Base-by-base conservation (phyloP, 2,888 invertebrate species). In the Pantelozetes paolii region DNA sequence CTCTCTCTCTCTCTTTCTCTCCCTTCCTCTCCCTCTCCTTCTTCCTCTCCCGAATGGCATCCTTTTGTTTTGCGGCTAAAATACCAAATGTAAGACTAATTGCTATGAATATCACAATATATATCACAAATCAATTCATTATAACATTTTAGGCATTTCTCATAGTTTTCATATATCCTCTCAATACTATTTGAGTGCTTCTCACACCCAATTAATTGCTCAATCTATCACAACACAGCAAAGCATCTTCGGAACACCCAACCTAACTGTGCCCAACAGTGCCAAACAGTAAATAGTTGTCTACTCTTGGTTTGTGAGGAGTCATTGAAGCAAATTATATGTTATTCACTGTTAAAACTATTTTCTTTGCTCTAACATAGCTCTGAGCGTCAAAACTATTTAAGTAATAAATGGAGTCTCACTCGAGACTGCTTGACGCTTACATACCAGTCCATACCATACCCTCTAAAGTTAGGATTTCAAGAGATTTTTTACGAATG, bases 181-280 rank as follows among this genome's bases (percentile, higher is more conserved):
- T 2, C 54, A 20, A 32, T 62, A 62, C 26, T 28, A 11, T 54
- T 23, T 50, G 26, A 54, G 8, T 11, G 26, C 9, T 9, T 67
- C 67, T 67, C 67, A 67, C 67, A 67, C 67, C 67, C 67, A 67
- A 67, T 67, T 67, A 67, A 67, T 67, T 40, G 67, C 40, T 67
- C 67, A 40, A 67, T 67, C 67, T 67, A 67, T 67, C 67, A 67
- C 67, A 67, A 40, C 23, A 59, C 6, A 26, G 15, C 30, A 67
- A 42, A 40, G 23, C 20, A 59, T 6, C 59, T 15, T 30, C 59
- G 30, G 28, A 40, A 40, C 67, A 67, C 67, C 62, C 62, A 62
- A 62, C 62, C 62, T 18, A 54, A 54, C 54, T 26, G 2, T 26
- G 23, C 3, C 15, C 48, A 48, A 48, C 15, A 15, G 48, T 15